A percentile compares a stretch with the other conserved stretches of the same genome.
Evolutionary conservation across 2,888 invertebrate species (phyloP).

Genomic region (Pheosia tremula): DNA sequence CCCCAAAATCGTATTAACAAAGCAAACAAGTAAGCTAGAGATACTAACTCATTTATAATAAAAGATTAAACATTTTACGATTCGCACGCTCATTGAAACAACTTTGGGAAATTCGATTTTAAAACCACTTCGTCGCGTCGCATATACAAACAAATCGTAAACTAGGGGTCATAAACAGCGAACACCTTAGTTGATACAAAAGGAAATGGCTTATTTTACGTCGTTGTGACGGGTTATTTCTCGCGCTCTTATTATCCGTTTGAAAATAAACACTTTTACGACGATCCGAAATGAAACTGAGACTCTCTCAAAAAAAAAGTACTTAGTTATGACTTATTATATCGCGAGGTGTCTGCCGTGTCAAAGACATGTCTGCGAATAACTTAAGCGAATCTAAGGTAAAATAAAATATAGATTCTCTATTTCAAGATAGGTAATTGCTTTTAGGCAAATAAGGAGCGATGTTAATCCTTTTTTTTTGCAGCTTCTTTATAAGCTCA

Average conservation of each 20-base stretch:
- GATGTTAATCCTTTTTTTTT: no score
- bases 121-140: conserved; percentile 54
- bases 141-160: conserved; percentile 77
- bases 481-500: no score
- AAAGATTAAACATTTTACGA: conserved; percentile 42
- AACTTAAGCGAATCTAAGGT: background rate
- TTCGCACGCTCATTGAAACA: conserved; percentile 53
- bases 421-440: no score
- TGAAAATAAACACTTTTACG: conserved; percentile 71
- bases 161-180: conserved; percentile 71
- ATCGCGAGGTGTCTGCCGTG: background rate
- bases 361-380: background rate
- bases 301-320: background rate
- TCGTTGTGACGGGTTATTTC: conserved; percentile 67
- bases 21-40: conserved; percentile 25
- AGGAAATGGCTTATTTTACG: conserved; percentile 83
- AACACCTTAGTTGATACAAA: conserved; percentile 78
- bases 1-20: conserved; percentile 3
- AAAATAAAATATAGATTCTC: no score
- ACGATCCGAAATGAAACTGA: conserved; percentile 36
- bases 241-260: conserved; percentile 67
- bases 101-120: conserved; percentile 69
- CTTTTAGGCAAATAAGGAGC: no score
- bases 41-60: conserved; percentile 32
- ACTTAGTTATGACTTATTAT: background rate